Evolutionary conservation across 2,113 vertebrate species (phyloP).

Genomic region (Chaetura pelagica): DNA sequence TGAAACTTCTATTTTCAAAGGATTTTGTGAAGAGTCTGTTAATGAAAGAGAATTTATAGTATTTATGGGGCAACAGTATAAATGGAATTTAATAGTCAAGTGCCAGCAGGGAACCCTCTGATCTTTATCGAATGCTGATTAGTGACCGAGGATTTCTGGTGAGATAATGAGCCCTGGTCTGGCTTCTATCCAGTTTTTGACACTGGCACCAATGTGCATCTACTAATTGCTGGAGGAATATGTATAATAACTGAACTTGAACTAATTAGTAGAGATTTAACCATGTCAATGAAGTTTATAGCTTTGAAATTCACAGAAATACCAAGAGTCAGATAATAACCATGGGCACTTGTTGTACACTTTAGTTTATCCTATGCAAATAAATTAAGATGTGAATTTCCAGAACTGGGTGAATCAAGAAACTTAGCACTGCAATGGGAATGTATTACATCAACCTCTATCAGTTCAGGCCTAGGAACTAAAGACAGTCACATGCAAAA

Average conservation of each 20-base stretch:
- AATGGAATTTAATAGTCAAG: conserved; percentile 67
- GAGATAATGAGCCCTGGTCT: conserved; percentile 62
- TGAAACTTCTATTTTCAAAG: conserved; percentile 56
- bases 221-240: conserved; percentile 50
- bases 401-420: background rate
- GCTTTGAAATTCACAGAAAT: conserved; percentile 16
- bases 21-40: conserved; percentile 21
- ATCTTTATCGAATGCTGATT: conserved; percentile 63
- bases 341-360: background rate
- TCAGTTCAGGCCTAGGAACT: background rate
- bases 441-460: background rate
- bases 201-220: conserved; percentile 13
- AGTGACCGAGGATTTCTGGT: conserved; percentile 44
- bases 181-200: conserved; percentile 52
- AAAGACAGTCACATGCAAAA: background rate
- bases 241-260: conserved; percentile 1
- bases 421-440: background rate
- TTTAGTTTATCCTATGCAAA: background rate
- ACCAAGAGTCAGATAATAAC: background rate
- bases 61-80: conserved; percentile 58
- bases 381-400: background rate
- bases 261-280: conserved; percentile 32
- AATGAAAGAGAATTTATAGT: conserved; percentile 65
- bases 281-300: background rate
- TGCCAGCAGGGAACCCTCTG: conserved; percentile 45